Conservation (phyloP, 1,140 invertebrate genomes). For the Himalopsyche phryganea region DNA sequence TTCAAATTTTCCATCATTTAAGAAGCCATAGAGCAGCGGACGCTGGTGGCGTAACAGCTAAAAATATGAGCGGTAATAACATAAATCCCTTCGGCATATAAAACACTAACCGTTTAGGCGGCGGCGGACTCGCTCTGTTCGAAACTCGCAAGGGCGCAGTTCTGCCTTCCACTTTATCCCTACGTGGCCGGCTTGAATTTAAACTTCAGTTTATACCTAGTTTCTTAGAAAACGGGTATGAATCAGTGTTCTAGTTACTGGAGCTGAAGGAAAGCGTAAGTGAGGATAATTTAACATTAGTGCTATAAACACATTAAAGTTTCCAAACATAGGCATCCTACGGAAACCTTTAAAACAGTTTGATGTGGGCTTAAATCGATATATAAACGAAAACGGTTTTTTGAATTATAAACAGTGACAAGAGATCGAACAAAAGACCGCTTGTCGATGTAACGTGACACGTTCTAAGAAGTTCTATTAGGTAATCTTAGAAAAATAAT, state of each 20-base stretch:
- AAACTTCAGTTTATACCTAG: slow-evolving; percentile 28
- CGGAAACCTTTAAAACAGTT: no score
- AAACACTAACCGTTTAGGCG: slow-evolving; percentile 53
- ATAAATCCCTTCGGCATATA: slow-evolving; percentile 56
- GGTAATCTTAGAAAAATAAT: no score
- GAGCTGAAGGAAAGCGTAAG: no score
- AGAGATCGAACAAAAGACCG: no score
- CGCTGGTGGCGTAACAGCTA: slow-evolving; percentile 34
- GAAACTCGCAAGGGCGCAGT: neutral
- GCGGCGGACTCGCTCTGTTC: slow-evolving; percentile 30
- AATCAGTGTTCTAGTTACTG: neutral
- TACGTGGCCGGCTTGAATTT: slow-evolving; percentile 19
- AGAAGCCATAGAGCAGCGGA: slow-evolving; percentile 31
- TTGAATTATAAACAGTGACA: no score
- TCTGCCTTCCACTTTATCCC: slow-evolving; percentile 1
- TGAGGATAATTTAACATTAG: no score
- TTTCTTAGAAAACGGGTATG: slow-evolving; percentile 1
- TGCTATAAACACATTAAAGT: no score
- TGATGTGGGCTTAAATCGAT: no score
- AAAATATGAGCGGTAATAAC: slow-evolving; percentile 56
- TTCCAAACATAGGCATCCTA: no score
- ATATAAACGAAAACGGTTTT: no score
- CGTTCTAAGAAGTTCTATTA: no score
- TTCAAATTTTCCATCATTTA: slow-evolving; percentile 50
- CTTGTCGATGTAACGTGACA: no score